Percentiles rank a stretch among this genome's conserved stretches.
phyloP scores from a whole-genome alignment of 2,113 vertebrate species.

The Hylia prasina region DNA sequence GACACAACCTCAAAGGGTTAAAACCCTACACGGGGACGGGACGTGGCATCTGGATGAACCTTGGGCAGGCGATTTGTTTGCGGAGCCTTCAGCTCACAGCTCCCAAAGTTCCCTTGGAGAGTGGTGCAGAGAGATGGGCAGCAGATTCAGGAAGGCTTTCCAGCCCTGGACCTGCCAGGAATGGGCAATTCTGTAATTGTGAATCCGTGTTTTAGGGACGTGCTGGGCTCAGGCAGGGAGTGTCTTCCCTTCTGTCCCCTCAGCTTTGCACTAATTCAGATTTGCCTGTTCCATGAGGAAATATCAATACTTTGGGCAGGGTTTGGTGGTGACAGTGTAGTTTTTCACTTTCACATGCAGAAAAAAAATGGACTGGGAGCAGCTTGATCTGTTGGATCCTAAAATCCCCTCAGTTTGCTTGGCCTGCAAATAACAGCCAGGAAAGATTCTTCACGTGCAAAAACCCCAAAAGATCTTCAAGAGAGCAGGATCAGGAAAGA shows the following conservation, averaged over 20 bases:
- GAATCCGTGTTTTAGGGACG: rapidly evolving
- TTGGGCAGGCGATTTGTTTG: not conserved
- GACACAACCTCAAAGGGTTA: not conserved
- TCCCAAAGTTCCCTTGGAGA: not conserved
- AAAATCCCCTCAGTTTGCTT: not conserved
- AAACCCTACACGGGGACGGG: not conserved
- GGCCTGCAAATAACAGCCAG: not conserved
- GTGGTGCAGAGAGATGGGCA: not conserved
- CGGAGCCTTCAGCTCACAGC: conserved; percentile 10
- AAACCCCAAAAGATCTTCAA: not conserved
- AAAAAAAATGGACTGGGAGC: not conserved
- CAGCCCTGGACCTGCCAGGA: not conserved
- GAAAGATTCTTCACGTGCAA: not conserved
- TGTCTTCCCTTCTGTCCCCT: not conserved
- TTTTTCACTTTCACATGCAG: not conserved
- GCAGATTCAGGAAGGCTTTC: not conserved
- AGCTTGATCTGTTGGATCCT: not conserved
- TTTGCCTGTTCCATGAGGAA: not conserved
- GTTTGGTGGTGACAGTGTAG: rapidly evolving
- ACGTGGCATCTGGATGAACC: conserved; percentile 38
- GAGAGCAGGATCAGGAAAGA: not conserved
- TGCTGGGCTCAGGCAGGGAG: not conserved
- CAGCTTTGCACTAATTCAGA: not conserved
- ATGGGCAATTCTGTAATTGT: rapidly evolving
- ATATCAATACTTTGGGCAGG: not conserved